These are phyloP conservation scores for Sipha maydis DNA, from an alignment of 2,888 invertebrate species.

Conservation along the genomic window DNA sequence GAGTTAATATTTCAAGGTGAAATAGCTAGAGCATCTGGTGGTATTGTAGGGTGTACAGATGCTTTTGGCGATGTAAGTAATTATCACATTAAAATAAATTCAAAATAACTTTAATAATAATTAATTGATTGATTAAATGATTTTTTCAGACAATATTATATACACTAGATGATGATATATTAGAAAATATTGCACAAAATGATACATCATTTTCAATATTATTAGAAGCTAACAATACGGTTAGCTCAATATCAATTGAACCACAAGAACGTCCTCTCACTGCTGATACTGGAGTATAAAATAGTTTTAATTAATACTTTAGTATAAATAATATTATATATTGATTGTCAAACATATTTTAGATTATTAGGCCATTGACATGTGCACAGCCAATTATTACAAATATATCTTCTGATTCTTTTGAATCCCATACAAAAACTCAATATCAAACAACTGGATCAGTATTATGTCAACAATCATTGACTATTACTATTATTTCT, in stretches of 20 bases:
- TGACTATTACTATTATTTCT: slow-evolving; percentile 71
- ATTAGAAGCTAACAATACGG: slow-evolving; percentile 65
- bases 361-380: slow-evolving; percentile 66
- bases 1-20: slow-evolving; percentile 81
- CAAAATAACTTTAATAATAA: background rate
- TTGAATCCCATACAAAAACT: slow-evolving; percentile 16
- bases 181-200: slow-evolving; percentile 73
- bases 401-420: slow-evolving; percentile 56
- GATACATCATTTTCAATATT: slow-evolving; percentile 70
- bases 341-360: slow-evolving; percentile 24
- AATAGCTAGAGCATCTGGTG: slow-evolving; percentile 82
- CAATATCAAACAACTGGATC: slow-evolving; percentile 64
- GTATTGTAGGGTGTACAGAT: slow-evolving; percentile 76
- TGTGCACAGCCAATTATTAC: slow-evolving; percentile 64
- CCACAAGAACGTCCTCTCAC: slow-evolving; percentile 73
- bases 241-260: slow-evolving; percentile 59
- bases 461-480: slow-evolving; percentile 64
- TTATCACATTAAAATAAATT: background rate
- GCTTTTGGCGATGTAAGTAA: slow-evolving; percentile 77
- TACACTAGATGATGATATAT: slow-evolving; percentile 79
- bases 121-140: background rate
- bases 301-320: slow-evolving; percentile 2
- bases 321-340: background rate
- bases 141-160: slow-evolving; percentile 83
- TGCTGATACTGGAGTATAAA: slow-evolving; percentile 69